A percentile compares a stretch with the other conserved stretches of the same genome.
These are phyloP conservation scores for Halcyon leucocephala DNA, from an alignment of 2,797 vertebrate genomes.

Conservation along the genomic window DNA sequence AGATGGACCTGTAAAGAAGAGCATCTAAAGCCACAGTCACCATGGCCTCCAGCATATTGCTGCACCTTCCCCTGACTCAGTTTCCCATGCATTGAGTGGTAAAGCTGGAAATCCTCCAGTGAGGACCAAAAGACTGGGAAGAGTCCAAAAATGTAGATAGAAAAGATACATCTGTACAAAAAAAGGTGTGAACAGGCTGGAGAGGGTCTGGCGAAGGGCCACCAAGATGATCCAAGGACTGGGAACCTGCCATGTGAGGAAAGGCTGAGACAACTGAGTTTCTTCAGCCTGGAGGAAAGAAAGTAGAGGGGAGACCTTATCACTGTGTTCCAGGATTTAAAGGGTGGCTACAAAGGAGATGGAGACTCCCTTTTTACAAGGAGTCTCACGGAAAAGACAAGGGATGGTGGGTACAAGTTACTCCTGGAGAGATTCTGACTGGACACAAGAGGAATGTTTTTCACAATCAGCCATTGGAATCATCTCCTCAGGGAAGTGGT, in stretches of 20 bases:
- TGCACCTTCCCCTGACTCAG: neutral
- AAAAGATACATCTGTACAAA: neutral
- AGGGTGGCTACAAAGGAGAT: neutral
- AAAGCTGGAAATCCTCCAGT: neutral
- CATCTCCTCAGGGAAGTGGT: neutral
- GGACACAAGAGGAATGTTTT: neutral
- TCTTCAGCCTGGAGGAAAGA: neutral
- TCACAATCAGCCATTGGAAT: neutral
- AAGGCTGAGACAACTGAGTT: neutral
- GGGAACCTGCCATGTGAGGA: neutral
- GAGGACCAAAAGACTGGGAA: neutral
- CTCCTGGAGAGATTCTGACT: neutral
- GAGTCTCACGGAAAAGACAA: neutral
- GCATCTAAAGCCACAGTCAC: neutral
- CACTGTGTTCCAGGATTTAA: neutral
- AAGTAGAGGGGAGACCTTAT: neutral
- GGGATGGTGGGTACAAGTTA: neutral
- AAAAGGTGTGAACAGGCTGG: neutral
- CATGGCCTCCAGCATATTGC: rapidly evolving
- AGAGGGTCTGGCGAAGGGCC: neutral
- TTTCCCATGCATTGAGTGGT: neutral
- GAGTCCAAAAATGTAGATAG: neutral
- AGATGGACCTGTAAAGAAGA: neutral
- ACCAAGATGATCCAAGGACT: neutral
- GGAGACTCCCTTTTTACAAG: neutral